Conservation (phyloP, 1,140 invertebrate genomes). For the Triops longicaudatus region DNA sequence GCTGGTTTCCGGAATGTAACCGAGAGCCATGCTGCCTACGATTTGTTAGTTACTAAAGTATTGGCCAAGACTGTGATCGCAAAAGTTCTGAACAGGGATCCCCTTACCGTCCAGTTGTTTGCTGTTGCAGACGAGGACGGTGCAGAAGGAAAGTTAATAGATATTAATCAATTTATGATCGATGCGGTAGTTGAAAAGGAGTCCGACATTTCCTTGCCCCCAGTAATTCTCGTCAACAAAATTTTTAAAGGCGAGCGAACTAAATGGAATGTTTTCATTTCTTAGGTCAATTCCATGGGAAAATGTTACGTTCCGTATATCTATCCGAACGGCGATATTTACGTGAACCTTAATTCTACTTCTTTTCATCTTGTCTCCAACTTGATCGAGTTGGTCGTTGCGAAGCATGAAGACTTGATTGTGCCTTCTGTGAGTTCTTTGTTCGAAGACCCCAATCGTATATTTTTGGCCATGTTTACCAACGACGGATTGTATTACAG, state of each 20-base stretch:
- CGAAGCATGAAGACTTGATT: not conserved
- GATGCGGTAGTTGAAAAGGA: not conserved
- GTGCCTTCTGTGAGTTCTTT: not conserved
- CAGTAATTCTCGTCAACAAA: not conserved
- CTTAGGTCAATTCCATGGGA: not conserved
- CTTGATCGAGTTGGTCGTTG: not conserved
- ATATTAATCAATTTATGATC: not conserved
- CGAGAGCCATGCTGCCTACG: not conserved
- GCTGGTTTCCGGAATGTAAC: not conserved
- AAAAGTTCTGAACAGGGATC: not conserved
- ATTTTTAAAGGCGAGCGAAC: not conserved
- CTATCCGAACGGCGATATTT: not conserved
- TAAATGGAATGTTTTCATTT: not conserved
- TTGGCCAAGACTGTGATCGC: not conserved
- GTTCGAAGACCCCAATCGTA: not conserved
- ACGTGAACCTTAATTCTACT: not conserved
- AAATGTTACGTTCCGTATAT: not conserved
- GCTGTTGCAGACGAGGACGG: not conserved
- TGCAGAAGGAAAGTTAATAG: not conserved
- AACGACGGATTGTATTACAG: not conserved
- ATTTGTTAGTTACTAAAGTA: not conserved
- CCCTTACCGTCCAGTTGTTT: not conserved
- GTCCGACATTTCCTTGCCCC: not conserved
- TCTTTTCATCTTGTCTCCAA: not conserved
- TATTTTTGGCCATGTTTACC: not conserved